Base-by-base conservation (phyloP, 2,797 vertebrate species). In the Chlorospingus semifuscus region DNA sequence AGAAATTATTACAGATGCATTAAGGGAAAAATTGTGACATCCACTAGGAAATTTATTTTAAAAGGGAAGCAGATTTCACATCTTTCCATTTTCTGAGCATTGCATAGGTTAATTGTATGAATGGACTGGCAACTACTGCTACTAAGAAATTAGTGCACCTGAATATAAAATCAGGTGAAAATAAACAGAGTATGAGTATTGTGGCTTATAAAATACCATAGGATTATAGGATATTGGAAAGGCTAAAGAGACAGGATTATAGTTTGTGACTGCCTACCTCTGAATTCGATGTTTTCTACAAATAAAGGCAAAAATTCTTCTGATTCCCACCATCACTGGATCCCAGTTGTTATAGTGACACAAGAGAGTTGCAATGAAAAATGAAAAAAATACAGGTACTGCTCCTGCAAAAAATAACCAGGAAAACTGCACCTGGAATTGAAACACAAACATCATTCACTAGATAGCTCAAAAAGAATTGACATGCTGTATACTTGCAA, bases 331-430 rank as follows among this genome's bases (percentile, higher is more conserved):
- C 98, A 99, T 99, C 72, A 99, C 99, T 9, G 99, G 99, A 97
- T 99, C 99, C 99, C 99, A 99, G 98, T 99, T 99, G 98, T 99
- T 99, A 97, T 99, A 99, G 97, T 99, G 99, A 95, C 99, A 99
- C 50, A 99, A 92, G 6, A 99, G 98, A 34, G 99, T 98, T 56
- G 97, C 98, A 83, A 99, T 99, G 97, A 99, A 99, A 97, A 99
- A 99, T 44, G 99, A 99, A 94, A 99, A 98, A 97, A 99, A 99
- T 56, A 99, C 99, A 24, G 99, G 99, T 30, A 99, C 94, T 2
- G 99, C 98, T 7, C 99, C 99, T 36, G 98, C 99, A 94, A 99
- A 99, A 96, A 99, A 99, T 89, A 99, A 97, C 99, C 99, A 99
- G 10, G 99, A 99, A 98, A 99, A 99, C 91, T 98, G 98, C 59